A percentile compares a stretch with the other conserved stretches of the same genome.
phyloP scores from a whole-genome alignment of 2,113 vertebrate species.

The Myiozetetes cayanensis region DNA sequence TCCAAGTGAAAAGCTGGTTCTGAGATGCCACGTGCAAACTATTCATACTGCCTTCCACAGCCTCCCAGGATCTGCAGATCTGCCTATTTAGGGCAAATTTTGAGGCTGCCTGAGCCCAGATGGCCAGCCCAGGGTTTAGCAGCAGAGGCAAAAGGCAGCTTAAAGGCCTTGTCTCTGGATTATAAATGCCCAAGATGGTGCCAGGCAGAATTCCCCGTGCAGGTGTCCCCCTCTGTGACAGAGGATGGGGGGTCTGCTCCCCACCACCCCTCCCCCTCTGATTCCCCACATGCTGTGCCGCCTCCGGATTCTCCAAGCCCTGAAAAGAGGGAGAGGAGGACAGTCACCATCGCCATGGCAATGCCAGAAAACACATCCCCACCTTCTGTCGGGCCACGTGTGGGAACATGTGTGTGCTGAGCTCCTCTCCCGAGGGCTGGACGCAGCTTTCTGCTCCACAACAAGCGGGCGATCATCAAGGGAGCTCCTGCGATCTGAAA shows the following conservation, averaged over 20 bases:
- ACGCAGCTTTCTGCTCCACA: neutral
- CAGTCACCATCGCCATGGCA: slow-evolving; percentile 21
- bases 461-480: neutral
- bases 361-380: neutral
- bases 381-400: slow-evolving; percentile 35
- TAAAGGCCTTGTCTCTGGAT: neutral
- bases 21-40: neutral
- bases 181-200: neutral
- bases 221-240: neutral
- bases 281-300: neutral
- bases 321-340: neutral
- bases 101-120: neutral
- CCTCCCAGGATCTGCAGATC: neutral
- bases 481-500: neutral
- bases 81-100: neutral
- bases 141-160: neutral
- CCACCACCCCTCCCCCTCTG: neutral
- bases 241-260: neutral
- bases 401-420: neutral
- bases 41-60: neutral
- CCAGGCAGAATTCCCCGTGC: neutral
- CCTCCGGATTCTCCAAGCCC: neutral
- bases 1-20: neutral
- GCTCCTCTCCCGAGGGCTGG: neutral
- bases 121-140: neutral